Base-by-base conservation (phyloP, 2,888 invertebrate genomes). In the Limenitis camilla region DNA sequence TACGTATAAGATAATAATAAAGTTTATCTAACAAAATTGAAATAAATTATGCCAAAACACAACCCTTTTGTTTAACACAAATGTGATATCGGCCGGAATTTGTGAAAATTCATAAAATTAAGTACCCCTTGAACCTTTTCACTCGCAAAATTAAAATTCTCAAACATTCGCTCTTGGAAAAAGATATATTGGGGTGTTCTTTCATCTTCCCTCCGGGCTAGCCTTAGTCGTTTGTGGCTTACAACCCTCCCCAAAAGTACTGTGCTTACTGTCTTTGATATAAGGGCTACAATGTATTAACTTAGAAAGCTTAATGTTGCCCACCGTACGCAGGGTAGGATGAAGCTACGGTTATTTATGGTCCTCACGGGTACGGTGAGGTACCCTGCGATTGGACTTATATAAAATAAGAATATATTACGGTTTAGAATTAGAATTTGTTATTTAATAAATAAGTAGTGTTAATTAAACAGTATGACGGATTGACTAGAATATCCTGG, bases 151-250 rank as follows among this genome's bases (percentile, higher is more conserved):
- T 86, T 82, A 83, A 86, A 85, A 85, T 83, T 84, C 84, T 81
- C 81, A 72, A 82, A 84, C 76, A 79, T 78, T 74, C 79, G 66
- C 81, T 81, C 81, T 83, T 84, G 81, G 83, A 82, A 86, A 81
- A 77, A 87, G 85, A 86, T 86, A 84, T 84, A 86, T 86, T 75
- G 68, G 78, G 78, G 78, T 74, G 68, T 80, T 84, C 83, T 86
- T 85, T 86, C 84, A 86, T 85, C 86, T 86, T 85, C 73, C 81
- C 78, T 77, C 60, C 64, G 61, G 71, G 71, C 71, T 76, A 78
- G 79, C 85, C 86, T 87, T 83, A 83, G 82, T 71, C 81, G 80
- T 78, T 81, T 81, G 83, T 71, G 83, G 58, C 60, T 66, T 73
- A 73, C 72, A 46, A 10, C 69, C 68, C 67, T 69, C 43, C 31